Evolutionary conservation across 2,113 vertebrate genomes (phyloP), one percentile per base, ranked within the genome.

Genomic region (Balaeniceps rex): DNA sequence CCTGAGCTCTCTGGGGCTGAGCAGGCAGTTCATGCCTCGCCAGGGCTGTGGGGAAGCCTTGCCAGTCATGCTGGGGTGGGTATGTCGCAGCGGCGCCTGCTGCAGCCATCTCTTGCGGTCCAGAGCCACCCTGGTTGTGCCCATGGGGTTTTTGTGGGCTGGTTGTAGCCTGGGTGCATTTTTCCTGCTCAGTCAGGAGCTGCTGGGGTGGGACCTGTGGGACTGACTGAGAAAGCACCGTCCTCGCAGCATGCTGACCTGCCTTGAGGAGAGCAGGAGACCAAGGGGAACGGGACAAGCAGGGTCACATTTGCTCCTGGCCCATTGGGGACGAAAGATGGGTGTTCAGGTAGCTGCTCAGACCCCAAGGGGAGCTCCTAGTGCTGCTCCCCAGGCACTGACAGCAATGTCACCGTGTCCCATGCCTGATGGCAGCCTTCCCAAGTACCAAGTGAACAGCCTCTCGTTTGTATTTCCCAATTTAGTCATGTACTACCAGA

Each of bases 261-360:
- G 42, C 42, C 71, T 28, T 1, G 2, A 8, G 83, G 83, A 46
- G 57, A 71, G 64, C 57, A 47, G n/a, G 46, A 49, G 24, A 22
- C 46, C 26, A 17, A 34, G 33, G 65, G 79, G n/a, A 71, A 23
- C 0, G 0, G 61, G 52, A 63, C 74, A 38, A 34, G 77, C n/a
- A 42, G 74, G 11, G 55, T 26, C 49, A 52, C 10, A 0, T 52
- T 78, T 75, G 57, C 57, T 79, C 49, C 72, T 54, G 69, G 61
- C 36, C 46, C 0, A 0, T 4, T 1, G 3, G 40, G 65, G 28
- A n/a, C 6, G 2, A 51, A 57, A 68, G 54, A 46, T 26, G 25
- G 26, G 24, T 9, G 15, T 34, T 68, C 2, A 1, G 57, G 51
- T 23, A 29, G 58, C 21, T 47, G 68, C 46, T 34, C n/a, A 70